phyloP scores from a whole-genome alignment of 1,140 invertebrate genomes.

The Tetranychus cinnabarinus region DNA sequence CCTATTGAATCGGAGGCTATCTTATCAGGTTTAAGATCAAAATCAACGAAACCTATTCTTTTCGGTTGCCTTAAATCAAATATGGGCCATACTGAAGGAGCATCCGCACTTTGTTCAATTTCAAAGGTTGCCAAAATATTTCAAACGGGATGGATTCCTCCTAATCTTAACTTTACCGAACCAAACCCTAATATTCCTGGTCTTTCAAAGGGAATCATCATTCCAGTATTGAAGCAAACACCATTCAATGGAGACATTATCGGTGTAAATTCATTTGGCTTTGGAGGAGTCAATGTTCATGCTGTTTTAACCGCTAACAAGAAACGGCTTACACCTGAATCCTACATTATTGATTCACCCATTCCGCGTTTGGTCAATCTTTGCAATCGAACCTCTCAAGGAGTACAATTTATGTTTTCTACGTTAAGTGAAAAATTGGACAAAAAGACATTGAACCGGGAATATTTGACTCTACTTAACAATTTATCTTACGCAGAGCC shows the following conservation, averaged over 20 bases:
- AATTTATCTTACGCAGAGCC: background rate
- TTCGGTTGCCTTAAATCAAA: slow-evolving; percentile 93
- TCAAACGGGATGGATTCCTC: slow-evolving; percentile 24
- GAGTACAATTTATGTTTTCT: slow-evolving; percentile 21
- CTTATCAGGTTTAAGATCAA: slow-evolving; percentile 1
- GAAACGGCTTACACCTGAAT: background rate
- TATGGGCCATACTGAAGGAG: slow-evolving; percentile 89
- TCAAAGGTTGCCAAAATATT: slow-evolving; percentile 26
- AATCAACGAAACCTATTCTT: slow-evolving; percentile 44
- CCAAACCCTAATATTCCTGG: slow-evolving; percentile 29
- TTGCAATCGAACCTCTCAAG: slow-evolving; percentile 12
- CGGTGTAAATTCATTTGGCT: slow-evolving; percentile 85
- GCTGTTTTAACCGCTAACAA: slow-evolving; percentile 41
- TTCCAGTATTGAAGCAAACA: slow-evolving; percentile 25
- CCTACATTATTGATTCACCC: slow-evolving; percentile 25
- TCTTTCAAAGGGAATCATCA: slow-evolving; percentile 45
- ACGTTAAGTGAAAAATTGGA: slow-evolving; percentile 12
- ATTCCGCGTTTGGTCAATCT: slow-evolving; percentile 3
- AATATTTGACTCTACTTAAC: slow-evolving; percentile 86
- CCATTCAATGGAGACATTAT: slow-evolving; percentile 54
- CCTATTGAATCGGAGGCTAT: slow-evolving; percentile 74
- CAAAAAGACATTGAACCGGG: slow-evolving; percentile 34
- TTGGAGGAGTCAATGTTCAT: slow-evolving; percentile 89
- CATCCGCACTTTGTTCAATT: slow-evolving; percentile 46
- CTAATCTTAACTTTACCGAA: slow-evolving; percentile 28